Conservation (phyloP, 2,113 vertebrate species). For the Perca flavescens region DNA sequence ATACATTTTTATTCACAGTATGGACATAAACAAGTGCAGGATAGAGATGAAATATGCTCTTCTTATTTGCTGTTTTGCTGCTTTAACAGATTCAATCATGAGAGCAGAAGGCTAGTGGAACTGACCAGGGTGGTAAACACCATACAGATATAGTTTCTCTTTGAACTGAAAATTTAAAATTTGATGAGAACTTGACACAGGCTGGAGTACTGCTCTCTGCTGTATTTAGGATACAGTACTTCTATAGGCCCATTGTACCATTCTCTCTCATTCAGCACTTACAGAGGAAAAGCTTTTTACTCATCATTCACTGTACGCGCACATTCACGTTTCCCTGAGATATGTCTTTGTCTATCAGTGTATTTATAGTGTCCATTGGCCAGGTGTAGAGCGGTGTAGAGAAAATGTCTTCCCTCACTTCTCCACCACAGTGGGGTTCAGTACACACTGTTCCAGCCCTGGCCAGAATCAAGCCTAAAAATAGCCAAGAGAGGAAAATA, state of each 20-base stretch:
- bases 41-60: not conserved
- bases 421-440: constrained; percentile 40
- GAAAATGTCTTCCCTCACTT: constrained; percentile 64
- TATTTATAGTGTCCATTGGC: constrained; percentile 61
- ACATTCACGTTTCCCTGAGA: constrained; percentile 31
- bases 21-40: not conserved
- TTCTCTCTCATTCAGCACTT: constrained; percentile 26
- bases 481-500: constrained; percentile 69
- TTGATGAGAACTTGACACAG: constrained; percentile 78
- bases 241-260: not conserved
- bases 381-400: constrained; percentile 57
- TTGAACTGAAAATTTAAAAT: constrained; percentile 71
- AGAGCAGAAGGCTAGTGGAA: constrained; percentile 17
- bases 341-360: constrained; percentile 26
- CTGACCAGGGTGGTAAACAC: constrained; percentile 47
- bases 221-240: not conserved
- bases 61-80: not conserved
- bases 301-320: constrained; percentile 43
- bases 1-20: not conserved
- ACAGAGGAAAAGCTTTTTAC: constrained; percentile 43
- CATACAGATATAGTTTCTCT: constrained; percentile 61
- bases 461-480: constrained; percentile 75
- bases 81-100: constrained; percentile 8
- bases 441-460: constrained; percentile 71
- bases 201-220: constrained; percentile 9